Evolutionary conservation across 2,797 vertebrate species (phyloP).

Genomic region (Scomberomorus guttatus): DNA sequence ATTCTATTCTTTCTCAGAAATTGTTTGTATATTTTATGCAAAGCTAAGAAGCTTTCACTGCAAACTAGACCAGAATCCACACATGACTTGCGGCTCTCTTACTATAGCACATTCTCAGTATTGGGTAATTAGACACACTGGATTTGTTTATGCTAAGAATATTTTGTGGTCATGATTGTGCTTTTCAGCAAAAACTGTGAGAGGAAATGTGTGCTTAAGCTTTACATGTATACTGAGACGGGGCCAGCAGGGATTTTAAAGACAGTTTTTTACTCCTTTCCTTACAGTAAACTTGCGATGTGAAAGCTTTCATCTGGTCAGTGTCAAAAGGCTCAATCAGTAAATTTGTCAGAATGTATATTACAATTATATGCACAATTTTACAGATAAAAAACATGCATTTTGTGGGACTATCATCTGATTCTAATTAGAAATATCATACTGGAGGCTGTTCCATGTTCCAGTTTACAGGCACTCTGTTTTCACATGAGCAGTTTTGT

Average conservation of each 20-base stretch:
- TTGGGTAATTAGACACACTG: neutral
- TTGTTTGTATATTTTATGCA: conserved; percentile 2
- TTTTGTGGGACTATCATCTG: neutral
- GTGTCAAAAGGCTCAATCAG: neutral
- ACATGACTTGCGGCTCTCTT: neutral
- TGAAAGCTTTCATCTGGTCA: neutral
- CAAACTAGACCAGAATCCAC: neutral
- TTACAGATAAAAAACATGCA: neutral
- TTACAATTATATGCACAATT: neutral
- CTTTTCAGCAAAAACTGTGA: neutral
- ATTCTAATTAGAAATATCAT: neutral
- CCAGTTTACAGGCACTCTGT: neutral
- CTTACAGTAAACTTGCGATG: neutral
- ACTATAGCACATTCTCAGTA: neutral
- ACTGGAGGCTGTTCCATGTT: neutral
- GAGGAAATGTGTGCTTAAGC: neutral
- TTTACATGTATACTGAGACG: neutral
- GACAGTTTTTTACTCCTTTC: neutral
- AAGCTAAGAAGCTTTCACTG: neutral
- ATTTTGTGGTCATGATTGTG: neutral
- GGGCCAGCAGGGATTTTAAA: neutral
- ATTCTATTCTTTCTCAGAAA: neutral
- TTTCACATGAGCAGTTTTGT: neutral
- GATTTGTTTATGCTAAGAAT: conserved; percentile 6
- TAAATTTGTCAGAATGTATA: neutral